These are phyloP conservation scores for Todus mexicanus DNA, from an alignment of 2,797 vertebrate genomes.

Conservation along the genomic window DNA sequence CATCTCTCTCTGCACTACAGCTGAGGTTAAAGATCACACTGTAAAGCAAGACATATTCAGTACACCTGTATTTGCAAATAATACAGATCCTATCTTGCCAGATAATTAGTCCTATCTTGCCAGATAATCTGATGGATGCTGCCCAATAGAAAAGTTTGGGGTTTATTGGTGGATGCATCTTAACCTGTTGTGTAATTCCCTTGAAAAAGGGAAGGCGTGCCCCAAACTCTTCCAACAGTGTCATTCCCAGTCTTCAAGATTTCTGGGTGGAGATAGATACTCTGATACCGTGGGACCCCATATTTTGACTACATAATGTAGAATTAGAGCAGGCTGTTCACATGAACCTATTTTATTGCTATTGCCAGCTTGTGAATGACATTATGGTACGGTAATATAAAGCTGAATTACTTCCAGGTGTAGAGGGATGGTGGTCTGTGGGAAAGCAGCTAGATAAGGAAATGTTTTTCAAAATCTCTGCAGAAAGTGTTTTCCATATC, in stretches of 20 bases:
- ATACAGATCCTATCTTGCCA: not conserved
- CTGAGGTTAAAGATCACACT: not conserved
- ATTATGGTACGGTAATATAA: not conserved
- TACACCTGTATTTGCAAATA: not conserved
- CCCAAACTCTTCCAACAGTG: not conserved
- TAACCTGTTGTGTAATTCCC: not conserved
- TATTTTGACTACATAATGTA: not conserved
- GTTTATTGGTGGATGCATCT: not conserved
- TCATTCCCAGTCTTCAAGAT: not conserved
- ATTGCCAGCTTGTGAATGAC: not conserved
- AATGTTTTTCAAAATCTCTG: not conserved
- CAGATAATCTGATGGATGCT: not conserved
- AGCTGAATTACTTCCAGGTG: not conserved
- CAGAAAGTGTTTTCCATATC: not conserved
- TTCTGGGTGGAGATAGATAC: not conserved
- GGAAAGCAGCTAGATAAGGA: not conserved
- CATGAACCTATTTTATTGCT: not conserved
- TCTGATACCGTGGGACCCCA: not conserved
- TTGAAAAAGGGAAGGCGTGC: not conserved
- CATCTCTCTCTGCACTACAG: not conserved
- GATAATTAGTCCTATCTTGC: not conserved
- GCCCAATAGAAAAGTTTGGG: not conserved
- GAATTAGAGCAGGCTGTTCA: not conserved
- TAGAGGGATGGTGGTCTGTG: not conserved
- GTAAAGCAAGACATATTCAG: not conserved